phyloP scores from a whole-genome alignment of 2,888 invertebrate species.

The Tubulanus polymorphus region DNA sequence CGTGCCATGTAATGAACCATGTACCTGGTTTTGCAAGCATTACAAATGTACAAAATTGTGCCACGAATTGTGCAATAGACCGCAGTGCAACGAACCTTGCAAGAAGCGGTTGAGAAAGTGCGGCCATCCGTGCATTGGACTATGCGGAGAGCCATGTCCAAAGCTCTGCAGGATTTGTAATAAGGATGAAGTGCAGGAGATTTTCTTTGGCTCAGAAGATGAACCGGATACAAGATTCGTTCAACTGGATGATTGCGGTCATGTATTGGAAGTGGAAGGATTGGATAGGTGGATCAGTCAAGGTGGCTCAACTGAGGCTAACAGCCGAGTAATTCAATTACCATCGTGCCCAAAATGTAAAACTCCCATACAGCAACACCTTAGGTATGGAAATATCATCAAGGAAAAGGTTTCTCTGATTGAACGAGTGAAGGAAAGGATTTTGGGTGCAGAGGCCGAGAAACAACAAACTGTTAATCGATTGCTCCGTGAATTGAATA shows the following conservation, averaged over 20 bases:
- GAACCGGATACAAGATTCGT: constrained; percentile 57
- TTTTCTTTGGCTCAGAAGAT: constrained; percentile 58
- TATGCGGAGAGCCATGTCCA: constrained; percentile 71
- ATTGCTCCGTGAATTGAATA: background rate
- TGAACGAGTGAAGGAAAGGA: constrained; percentile 35
- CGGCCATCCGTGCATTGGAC: constrained; percentile 63
- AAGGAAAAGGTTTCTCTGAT: constrained; percentile 51
- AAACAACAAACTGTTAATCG: background rate
- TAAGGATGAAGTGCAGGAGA: constrained; percentile 34
- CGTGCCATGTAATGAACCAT: constrained; percentile 44
- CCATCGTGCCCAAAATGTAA: constrained; percentile 62
- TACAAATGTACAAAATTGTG: constrained; percentile 33
- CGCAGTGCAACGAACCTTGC: constrained; percentile 44
- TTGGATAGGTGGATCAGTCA: constrained; percentile 41
- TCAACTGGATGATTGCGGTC: constrained; percentile 40
- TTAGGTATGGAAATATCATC: constrained; percentile 60
- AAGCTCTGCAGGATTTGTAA: constrained; percentile 61
- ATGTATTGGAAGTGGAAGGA: constrained; percentile 48
- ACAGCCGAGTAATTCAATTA: constrained; percentile 19
- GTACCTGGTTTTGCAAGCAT: constrained; percentile 46
- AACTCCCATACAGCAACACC: constrained; percentile 60
- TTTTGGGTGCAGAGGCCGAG: constrained; percentile 15
- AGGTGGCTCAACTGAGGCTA: constrained; percentile 4
- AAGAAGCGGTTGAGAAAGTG: constrained; percentile 54
- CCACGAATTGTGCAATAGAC: constrained; percentile 43